Percentiles rank a stretch among this genome's conserved stretches.
Evolutionary conservation across 2,113 vertebrate genomes (phyloP).

Genomic region (Laticauda laticaudata): DNA sequence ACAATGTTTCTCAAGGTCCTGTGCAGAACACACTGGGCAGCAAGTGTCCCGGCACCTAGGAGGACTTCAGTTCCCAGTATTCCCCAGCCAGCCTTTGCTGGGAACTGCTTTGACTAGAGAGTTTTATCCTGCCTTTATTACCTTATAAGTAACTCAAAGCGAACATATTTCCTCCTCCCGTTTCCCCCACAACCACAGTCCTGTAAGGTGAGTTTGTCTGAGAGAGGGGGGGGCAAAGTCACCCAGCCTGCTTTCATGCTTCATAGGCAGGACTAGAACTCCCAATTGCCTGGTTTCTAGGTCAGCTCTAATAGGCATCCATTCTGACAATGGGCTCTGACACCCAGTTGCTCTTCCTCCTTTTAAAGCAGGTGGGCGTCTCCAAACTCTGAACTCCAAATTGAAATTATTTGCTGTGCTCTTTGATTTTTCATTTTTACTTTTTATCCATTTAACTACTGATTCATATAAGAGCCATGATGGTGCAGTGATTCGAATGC

Average conservation of each 20-base stretch:
- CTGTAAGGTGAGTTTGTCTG: no score
- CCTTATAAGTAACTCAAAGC: no score
- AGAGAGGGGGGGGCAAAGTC: no score
- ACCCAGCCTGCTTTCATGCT: no score
- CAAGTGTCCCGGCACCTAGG: background rate
- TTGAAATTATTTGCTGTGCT: background rate
- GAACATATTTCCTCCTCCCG: no score
- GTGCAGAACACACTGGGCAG: background rate
- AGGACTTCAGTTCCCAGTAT: background rate
- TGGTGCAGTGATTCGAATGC: no score
- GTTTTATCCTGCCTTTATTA: no score
- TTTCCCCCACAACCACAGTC: no score
- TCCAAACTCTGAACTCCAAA: background rate
- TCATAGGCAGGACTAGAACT: no score
- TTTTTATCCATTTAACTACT: background rate
- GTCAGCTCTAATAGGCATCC: background rate
- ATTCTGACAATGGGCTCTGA: background rate
- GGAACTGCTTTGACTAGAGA: background rate
- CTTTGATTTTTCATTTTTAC: background rate
- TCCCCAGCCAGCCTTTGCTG: background rate
- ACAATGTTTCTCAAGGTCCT: background rate
- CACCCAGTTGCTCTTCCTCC: background rate
- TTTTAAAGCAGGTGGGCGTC: background rate
- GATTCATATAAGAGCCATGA: background rate
- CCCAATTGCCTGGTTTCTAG: no score